phyloP scores from a whole-genome alignment of 2,888 invertebrate genomes.

The Caenorhabditis imperialis region DNA sequence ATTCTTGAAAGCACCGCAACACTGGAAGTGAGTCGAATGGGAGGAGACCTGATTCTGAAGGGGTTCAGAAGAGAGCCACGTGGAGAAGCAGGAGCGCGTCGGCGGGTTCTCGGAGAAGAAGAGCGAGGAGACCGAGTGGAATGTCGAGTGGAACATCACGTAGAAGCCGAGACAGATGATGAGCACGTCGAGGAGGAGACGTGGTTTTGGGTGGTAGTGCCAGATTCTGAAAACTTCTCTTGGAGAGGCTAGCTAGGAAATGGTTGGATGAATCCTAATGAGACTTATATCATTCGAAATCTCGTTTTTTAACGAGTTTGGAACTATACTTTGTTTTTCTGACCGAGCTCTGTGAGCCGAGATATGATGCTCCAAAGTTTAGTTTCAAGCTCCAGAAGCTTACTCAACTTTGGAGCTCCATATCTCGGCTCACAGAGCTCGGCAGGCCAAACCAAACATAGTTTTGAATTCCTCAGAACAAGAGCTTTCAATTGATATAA shows the following conservation, averaged over 20 bases:
- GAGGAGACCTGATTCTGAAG: slow-evolving; percentile 14
- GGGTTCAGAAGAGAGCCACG: slow-evolving; percentile 22
- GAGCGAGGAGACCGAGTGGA: slow-evolving; percentile 33
- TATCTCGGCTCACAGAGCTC: no score
- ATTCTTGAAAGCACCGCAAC: slow-evolving; percentile 37
- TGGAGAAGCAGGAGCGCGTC: slow-evolving; percentile 38
- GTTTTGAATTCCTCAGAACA: no score
- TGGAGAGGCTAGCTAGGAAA: no score
- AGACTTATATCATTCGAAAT: no score
- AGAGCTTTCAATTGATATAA: no score
- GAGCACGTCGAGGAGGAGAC: slow-evolving; percentile 27
- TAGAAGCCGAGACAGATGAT: slow-evolving; percentile 40
- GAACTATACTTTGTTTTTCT: neutral
- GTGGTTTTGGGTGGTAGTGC: slow-evolving; percentile 33
- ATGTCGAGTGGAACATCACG: slow-evolving; percentile 49
- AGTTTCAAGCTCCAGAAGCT: no score
- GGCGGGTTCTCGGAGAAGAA: slow-evolving; percentile 39
- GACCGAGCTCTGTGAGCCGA: no score
- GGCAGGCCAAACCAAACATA: no score
- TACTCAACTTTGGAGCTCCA: no score
- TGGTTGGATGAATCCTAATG: no score
- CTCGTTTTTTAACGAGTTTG: no score
- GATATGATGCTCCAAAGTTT: no score
- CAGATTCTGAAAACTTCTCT: slow-evolving; percentile 25
- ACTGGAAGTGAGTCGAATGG: slow-evolving; percentile 32